Evolutionary conservation across 1,140 invertebrate species (phyloP), one percentile per base, ranked within the genome.

Genomic region (Leptoteleia sp.): DNA sequence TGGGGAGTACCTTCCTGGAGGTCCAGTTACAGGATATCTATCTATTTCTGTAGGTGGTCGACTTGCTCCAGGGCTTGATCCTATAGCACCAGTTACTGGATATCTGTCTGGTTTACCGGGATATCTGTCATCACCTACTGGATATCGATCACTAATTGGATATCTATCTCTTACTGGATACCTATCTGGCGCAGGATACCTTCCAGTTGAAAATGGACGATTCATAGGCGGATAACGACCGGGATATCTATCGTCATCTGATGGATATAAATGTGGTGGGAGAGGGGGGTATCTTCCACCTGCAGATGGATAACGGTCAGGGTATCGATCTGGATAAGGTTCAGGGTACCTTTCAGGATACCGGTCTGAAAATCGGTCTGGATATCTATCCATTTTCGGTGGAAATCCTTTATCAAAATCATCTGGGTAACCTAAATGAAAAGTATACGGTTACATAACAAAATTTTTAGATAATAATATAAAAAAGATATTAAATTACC

Each of bases 341-440:
- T 89, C 88, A 7, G 89, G 88, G 79, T 87, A 90, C 27, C 84
- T 48, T 67, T 89, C 86, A 0, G 84, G 82, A 70, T 59, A 80
- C 31, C 79, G 38, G 37, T 75, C 79, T 0, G 83, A 68, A 71
- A 88, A 89, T 73, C 90, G 80, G 62, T 91, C 83, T 16, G 91
- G 90, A 79, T 89, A 90, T 29, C 89, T 87, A 50, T 91, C 89
- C 15, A 89, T 87, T 62, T 89, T 89, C 48, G 89, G 84, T 33
- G 87, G 88, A 11, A 84, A 84, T 6, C 81, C 80, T 76, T 88
- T 86, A 62, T 91, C 89, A 68, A 85, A 86, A 52, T 89, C 88
- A 9, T 88, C 88, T 4, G 82, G 70, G 16, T 88, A 85, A 3
- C 87, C 88, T 88, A 48, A 54, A 43, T 52, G 22, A 15, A 40